A percentile compares a stretch with the other conserved stretches of the same genome.
These are phyloP conservation scores for Trichechus manatus DNA, from an alignment of 2,113 vertebrate genomes.

Conservation along the genomic window DNA sequence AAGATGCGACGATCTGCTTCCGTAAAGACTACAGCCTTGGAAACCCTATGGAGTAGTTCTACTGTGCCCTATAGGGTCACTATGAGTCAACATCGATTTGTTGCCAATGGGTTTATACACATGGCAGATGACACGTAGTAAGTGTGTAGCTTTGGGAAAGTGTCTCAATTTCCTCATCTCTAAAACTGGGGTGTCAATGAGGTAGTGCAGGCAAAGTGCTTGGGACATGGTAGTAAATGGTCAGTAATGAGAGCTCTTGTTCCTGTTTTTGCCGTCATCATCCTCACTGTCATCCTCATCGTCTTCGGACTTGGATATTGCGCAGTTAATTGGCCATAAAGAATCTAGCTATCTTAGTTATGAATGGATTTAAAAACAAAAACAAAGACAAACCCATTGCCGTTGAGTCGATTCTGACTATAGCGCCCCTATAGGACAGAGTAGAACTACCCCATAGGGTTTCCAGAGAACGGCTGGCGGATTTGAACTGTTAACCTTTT, in stretches of 20 bases:
- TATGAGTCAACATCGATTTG: not conserved
- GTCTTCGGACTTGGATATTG: not conserved
- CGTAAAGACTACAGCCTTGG: not conserved
- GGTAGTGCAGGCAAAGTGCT: not conserved
- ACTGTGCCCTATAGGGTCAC: not conserved
- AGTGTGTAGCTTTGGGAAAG: not conserved
- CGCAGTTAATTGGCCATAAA: not conserved
- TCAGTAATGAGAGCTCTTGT: not conserved
- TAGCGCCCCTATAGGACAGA: no score
- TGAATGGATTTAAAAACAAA: not conserved
- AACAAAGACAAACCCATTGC: no score
- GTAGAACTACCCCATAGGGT: no score
- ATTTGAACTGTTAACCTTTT: no score
- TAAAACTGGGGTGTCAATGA: not conserved
- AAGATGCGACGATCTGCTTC: not conserved
- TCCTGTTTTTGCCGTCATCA: accelerated
- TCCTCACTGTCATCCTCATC: accelerated
- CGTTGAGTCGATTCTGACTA: no score
- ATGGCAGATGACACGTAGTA: not conserved
- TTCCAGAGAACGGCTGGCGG: no score
- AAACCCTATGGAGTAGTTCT: not conserved
- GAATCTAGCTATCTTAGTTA: not conserved
- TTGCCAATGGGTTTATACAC: not conserved
- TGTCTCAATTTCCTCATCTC: not conserved
- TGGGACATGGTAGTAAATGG: no score